Base-by-base conservation (phyloP, 2,113 vertebrate genomes). In the Hypanus sabinus region DNA sequence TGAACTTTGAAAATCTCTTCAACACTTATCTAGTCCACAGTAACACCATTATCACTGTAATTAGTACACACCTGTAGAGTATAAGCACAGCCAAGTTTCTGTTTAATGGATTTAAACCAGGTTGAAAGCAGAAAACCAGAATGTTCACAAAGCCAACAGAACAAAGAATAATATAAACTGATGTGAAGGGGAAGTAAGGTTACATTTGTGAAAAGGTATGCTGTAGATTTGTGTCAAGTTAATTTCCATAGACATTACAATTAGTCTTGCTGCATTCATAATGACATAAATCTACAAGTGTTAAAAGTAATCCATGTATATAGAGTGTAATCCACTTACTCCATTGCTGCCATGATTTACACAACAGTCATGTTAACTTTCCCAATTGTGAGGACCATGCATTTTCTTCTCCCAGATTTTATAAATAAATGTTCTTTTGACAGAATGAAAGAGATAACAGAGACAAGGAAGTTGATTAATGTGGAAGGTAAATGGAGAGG, bases 71-170 rank as follows among this genome's bases (percentile, higher is more conserved):
- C 65, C 4, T 6, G 33, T n/a, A 20, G 0, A 33, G 57, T 27
- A 65, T 18, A 33, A 88, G 30, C 30, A 20, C 30, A 87, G 4
- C 27, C 9, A 60, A 65, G 33, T n/a, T 30, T 65, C 5, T 65
- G n/a, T 90, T 90, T 65, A 33, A 20, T 65, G 85, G 57, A 65
- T 65, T 90, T 60, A 24, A 60, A 60, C 57, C 33, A 60, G n/a
- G 85, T 30, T 90, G 85, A 90, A 90, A 90, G 57, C 62, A 90
- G 3, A 90, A 90, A 90, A 90, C 30, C 1, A 65, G 12, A 90
- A 90, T 33, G 16, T 90, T 90, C 60, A 33, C 30, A 18, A 65
- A 90, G 85, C 14, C 60, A 65, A 90, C 6, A 36, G 76, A 79
- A 79, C 85, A 87, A 87, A 62, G 55, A 62, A n/a, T 62, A 27